Evolutionary conservation across 2,113 vertebrate species (phyloP).

Genomic region (Oplegnathus fasciatus): DNA sequence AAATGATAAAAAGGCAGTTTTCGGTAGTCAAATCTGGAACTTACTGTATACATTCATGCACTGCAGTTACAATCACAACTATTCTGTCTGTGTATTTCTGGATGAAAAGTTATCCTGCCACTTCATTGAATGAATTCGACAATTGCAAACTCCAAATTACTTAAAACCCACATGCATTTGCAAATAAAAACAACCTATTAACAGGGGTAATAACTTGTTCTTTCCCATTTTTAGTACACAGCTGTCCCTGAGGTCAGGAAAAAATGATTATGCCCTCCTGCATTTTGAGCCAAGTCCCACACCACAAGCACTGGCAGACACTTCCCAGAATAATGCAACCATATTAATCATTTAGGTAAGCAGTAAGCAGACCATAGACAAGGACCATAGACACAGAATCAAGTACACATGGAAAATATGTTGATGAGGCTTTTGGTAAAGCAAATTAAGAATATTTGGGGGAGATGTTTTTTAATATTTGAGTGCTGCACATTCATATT

Average conservation of each 20-base stretch:
- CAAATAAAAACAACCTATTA: constrained; percentile 5
- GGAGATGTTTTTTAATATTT: background rate
- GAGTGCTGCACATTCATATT: background rate
- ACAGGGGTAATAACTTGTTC: background rate
- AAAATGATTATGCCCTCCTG: background rate
- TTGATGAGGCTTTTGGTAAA: background rate
- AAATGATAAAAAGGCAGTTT: no score
- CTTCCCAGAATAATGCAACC: background rate
- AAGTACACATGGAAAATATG: background rate
- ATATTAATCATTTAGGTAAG: constrained; percentile 14
- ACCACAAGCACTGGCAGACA: background rate
- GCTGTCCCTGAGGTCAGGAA: background rate
- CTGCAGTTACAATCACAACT: background rate
- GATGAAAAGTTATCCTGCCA: background rate
- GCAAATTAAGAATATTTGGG: background rate
- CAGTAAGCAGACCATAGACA: background rate
- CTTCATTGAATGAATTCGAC: background rate
- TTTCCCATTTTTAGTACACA: background rate
- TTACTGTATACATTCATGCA: background rate
- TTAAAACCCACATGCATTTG: background rate
- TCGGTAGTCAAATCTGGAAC: no score
- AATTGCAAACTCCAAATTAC: background rate
- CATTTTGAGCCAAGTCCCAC: constrained; percentile 3
- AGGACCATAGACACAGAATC: background rate
- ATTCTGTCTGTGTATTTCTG: background rate